Conservation (phyloP, 2,888 invertebrate genomes). For the Entomobrya proxima region DNA sequence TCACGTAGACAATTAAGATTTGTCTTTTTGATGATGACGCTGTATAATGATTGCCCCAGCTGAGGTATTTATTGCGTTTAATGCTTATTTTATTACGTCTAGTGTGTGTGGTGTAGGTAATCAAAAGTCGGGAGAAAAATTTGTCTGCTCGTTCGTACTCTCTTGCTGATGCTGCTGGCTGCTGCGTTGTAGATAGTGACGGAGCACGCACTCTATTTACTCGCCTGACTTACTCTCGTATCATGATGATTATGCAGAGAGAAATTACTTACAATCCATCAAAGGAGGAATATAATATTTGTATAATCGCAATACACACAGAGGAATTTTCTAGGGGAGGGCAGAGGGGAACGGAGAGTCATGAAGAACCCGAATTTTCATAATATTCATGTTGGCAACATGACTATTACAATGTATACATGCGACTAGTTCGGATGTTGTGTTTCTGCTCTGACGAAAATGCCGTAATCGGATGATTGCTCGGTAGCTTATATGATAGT, state of each 20-base stretch:
- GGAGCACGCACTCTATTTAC: background rate
- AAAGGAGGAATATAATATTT: background rate
- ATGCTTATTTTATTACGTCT: constrained; percentile 33
- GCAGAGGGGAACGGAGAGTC: background rate
- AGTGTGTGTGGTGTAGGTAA: constrained; percentile 15
- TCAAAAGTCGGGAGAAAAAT: background rate
- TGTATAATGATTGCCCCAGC: constrained; percentile 19
- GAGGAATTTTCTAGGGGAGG: background rate
- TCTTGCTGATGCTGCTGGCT: too few species aligned
- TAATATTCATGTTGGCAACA: background rate
- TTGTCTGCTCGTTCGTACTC: background rate
- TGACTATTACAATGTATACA: background rate
- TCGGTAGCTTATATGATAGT: background rate
- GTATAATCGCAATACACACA: background rate
- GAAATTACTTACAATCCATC: background rate
- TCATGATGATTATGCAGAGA: background rate
- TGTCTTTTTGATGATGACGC: constrained; percentile 5
- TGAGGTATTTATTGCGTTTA: constrained; percentile 43
- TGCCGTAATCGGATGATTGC: background rate
- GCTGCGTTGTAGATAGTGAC: background rate
- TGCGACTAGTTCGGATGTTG: background rate
- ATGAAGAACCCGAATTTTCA: background rate
- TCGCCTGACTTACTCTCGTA: background rate
- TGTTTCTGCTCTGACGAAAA: background rate
- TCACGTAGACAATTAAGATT: constrained; percentile 31